These are phyloP conservation scores for Athalia circularis DNA, from an alignment of 2,888 invertebrate species.

Conservation along the genomic window DNA sequence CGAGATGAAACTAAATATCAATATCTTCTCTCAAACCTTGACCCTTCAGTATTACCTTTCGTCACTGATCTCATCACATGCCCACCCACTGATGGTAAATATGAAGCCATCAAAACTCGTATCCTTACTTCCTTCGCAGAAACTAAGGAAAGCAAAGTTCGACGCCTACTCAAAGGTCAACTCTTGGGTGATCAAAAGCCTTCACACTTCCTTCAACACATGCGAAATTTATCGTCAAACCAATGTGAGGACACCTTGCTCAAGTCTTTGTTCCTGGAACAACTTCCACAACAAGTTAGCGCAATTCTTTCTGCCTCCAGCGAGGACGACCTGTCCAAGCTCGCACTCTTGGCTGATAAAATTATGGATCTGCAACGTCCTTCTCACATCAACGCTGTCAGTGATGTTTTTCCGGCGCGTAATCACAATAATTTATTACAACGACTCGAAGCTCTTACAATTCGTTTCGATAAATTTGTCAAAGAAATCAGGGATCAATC, in stretches of 20 bases:
- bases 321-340: slow-evolving; percentile 20
- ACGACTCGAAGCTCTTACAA: slow-evolving; percentile 27
- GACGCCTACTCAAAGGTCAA: slow-evolving; percentile 44
- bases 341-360: slow-evolving; percentile 46
- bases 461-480: slow-evolving; percentile 31
- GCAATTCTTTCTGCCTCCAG: slow-evolving; percentile 25
- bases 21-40: slow-evolving; percentile 39
- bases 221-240: slow-evolving; percentile 43
- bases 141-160: slow-evolving; percentile 29
- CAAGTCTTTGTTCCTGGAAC: slow-evolving; percentile 35
- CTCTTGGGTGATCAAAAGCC: slow-evolving; percentile 46
- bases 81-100: slow-evolving; percentile 26
- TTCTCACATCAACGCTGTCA: neutral
- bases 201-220: slow-evolving; percentile 41
- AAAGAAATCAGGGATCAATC: neutral
- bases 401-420: too few relatives aligned
- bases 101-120: slow-evolving; percentile 5
- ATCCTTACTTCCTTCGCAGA: slow-evolving; percentile 21
- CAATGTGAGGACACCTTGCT: slow-evolving; percentile 30
- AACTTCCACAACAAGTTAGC: slow-evolving; percentile 42
- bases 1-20: slow-evolving; percentile 41
- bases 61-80: slow-evolving; percentile 31
- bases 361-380: slow-evolving; percentile 44
- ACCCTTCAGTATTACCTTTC: slow-evolving; percentile 12
- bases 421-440: too few relatives aligned